phyloP scores from a whole-genome alignment of 92 coral and sea anemone genomes.

The Meandrina meandrites region DNA sequence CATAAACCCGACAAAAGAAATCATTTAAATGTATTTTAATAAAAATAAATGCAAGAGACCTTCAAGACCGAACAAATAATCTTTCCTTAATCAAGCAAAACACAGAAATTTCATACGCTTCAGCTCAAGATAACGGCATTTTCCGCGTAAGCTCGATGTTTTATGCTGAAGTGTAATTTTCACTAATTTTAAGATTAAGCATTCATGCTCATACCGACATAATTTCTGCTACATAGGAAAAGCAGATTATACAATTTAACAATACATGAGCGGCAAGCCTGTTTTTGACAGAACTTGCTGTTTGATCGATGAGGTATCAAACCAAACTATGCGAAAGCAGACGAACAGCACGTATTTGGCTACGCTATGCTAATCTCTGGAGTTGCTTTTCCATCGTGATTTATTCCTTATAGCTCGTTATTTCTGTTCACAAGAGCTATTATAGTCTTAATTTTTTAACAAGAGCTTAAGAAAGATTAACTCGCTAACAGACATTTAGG shows the following conservation, averaged over 20 bases:
- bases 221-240: constrained; percentile 13
- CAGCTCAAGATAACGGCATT: background rate
- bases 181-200: background rate
- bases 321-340: constrained; percentile 54
- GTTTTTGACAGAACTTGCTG: constrained; percentile 27
- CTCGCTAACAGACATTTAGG: constrained; percentile 1
- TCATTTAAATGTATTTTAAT: background rate
- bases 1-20: background rate
- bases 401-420: background rate
- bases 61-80: background rate
- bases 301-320: constrained; percentile 73
- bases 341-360: constrained; percentile 28
- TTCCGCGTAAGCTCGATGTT: background rate
- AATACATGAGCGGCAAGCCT: constrained; percentile 2
- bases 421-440: constrained; percentile 2
- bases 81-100: background rate
- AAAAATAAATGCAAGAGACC: background rate
- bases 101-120: background rate
- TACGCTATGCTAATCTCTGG: background rate
- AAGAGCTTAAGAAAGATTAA: constrained; percentile 34
- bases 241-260: constrained; percentile 20
- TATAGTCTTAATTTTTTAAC: background rate
- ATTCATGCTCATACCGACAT: background rate
- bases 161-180: background rate
- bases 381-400: background rate